phyloP scores from a whole-genome alignment of 2,113 vertebrate species.

The Pseudolaguvia tuberculata region DNA sequence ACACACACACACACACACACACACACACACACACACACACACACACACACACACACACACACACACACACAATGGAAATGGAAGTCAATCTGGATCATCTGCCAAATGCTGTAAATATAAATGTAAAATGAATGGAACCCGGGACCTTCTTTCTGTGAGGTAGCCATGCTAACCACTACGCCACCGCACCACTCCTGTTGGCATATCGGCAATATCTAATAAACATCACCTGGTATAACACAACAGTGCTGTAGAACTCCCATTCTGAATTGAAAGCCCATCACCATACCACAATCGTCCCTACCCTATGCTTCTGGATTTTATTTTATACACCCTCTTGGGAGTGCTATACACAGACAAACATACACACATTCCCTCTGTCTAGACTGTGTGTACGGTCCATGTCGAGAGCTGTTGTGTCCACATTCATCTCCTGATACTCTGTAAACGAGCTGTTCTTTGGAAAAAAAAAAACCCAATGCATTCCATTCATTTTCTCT shows the following conservation, averaged over 20 bases:
- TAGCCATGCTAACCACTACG: no score
- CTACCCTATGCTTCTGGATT: not conserved
- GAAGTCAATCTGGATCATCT: no score
- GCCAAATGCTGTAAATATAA: no score
- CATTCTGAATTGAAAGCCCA: not conserved
- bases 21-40: no score
- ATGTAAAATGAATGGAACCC: no score
- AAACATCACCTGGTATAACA: not conserved
- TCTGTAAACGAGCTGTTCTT: constrained; percentile 12
- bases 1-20: no score
- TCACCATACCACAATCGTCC: not conserved
- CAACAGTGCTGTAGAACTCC: not conserved
- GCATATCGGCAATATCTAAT: no score
- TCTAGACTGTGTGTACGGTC: constrained; percentile 8
- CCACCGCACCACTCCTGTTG: no score
- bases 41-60: no score
- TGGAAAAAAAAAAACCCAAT: constrained; percentile 3
- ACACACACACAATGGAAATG: no score
- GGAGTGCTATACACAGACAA: constrained; percentile 13
- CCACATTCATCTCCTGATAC: constrained; percentile 6
- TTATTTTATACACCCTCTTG: constrained; percentile 4
- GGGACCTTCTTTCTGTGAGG: no score
- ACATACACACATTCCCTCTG: constrained; percentile 14
- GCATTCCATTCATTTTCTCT: constrained; percentile 2
- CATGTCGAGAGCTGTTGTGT: constrained; percentile 9